These are phyloP conservation scores for Euclidia mi DNA, from an alignment of 2,888 invertebrate genomes.

Conservation along the genomic window DNA sequence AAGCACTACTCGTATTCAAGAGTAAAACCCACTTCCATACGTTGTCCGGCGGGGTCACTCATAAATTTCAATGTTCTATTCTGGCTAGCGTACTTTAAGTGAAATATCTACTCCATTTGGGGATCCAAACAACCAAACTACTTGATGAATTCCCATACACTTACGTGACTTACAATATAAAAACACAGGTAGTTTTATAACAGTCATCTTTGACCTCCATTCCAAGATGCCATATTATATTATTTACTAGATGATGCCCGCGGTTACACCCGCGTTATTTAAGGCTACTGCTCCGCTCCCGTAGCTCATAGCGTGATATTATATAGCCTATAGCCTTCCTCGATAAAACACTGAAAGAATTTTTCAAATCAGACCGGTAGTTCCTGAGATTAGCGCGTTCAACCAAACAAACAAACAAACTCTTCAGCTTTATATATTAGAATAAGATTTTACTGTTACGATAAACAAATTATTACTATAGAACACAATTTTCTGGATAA, in stretches of 20 bases:
- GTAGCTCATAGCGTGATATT: too few relatives aligned
- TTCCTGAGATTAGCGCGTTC: too few relatives aligned
- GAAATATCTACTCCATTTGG: conserved; percentile 84
- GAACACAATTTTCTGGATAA: neutral
- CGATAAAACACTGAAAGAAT: too few relatives aligned
- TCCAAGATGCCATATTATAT: conserved; percentile 8
- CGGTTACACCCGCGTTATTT: too few relatives aligned
- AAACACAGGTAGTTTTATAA: conserved; percentile 40
- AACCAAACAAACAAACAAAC: too few relatives aligned
- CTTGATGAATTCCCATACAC: conserved; percentile 80
- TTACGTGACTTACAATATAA: conserved; percentile 65
- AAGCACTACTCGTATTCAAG: conserved; percentile 69
- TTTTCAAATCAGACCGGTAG: too few relatives aligned
- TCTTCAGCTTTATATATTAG: too few relatives aligned
- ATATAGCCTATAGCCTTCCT: too few relatives aligned
- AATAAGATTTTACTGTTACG: neutral
- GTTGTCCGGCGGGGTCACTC: conserved; percentile 79
- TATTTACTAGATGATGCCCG: too few relatives aligned
- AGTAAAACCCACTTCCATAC: conserved; percentile 70
- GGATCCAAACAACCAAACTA: conserved; percentile 75
- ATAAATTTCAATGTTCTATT: conserved; percentile 85
- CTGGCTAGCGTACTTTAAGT: conserved; percentile 81
- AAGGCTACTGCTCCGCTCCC: too few relatives aligned
- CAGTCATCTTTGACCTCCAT: conserved; percentile 34
- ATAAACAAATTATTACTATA: conserved; percentile 4